These are phyloP conservation scores for Arenaria interpres DNA, from an alignment of 2,113 vertebrate genomes.

Conservation along the genomic window DNA sequence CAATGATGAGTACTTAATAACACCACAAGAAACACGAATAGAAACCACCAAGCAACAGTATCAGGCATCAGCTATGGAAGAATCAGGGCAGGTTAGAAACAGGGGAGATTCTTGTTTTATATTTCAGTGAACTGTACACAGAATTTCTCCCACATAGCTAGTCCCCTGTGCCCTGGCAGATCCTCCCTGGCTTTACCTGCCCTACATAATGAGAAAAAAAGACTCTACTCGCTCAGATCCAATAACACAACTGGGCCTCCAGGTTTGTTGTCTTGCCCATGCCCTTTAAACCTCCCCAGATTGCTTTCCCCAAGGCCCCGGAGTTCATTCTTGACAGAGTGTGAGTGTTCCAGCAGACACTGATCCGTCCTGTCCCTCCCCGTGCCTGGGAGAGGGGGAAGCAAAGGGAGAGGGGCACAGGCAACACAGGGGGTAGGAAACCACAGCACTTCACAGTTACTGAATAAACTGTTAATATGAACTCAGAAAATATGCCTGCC, in stretches of 20 bases:
- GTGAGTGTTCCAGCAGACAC: not conserved
- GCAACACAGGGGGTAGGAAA: not conserved
- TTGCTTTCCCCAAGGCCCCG: not conserved
- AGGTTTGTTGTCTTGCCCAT: not conserved
- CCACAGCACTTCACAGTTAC: not conserved
- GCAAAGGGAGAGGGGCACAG: not conserved
- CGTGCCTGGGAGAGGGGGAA: rapidly evolving
- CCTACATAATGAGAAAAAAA: rapidly evolving
- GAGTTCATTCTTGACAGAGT: not conserved
- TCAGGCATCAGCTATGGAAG: not conserved
- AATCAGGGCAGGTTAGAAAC: not conserved
- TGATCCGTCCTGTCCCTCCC: not conserved
- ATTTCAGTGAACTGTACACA: not conserved
- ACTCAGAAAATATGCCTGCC: not conserved
- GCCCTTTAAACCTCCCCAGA: not conserved
- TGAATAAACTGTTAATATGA: not conserved
- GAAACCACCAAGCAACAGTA: not conserved
- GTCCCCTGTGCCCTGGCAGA: not conserved
- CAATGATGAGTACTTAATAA: not conserved
- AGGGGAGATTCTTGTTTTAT: not conserved
- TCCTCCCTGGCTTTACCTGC: not conserved
- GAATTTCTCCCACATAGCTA: not conserved
- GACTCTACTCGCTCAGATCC: not conserved
- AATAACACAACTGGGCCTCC: not conserved
- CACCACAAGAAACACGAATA: not conserved